phyloP scores from a whole-genome alignment of 23 tunicate genomes.

The Ciona savignyi region DNA sequence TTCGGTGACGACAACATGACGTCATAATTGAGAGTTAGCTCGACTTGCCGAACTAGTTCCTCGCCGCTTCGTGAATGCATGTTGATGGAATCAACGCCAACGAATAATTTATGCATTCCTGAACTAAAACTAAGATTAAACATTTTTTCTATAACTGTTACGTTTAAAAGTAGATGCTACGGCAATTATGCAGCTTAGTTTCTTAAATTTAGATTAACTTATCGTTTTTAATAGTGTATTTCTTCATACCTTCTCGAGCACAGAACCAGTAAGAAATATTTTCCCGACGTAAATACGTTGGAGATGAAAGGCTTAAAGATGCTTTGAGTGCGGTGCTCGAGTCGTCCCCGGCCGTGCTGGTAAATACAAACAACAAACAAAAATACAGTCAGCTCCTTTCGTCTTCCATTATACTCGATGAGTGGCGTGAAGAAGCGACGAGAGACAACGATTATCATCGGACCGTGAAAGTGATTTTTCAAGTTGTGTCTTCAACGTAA shows the following conservation, averaged over 20 bases:
- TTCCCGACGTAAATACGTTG: not conserved
- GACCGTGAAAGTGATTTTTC: slow-evolving; percentile 14
- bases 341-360: slow-evolving; percentile 7
- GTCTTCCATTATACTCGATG: slow-evolving; percentile 8
- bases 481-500: not conserved
- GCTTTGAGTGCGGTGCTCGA: not conserved
- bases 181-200: too few relatives aligned
- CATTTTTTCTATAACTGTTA: too few relatives aligned
- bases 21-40: not conserved
- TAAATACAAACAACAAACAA: slow-evolving; percentile 42
- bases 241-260: not conserved
- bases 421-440: slow-evolving; percentile 9
- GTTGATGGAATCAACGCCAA: too few relatives aligned
- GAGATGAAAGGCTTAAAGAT: slow-evolving; percentile 16
- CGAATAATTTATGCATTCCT: too few relatives aligned
- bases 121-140: too few relatives aligned
- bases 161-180: too few relatives aligned
- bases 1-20: not conserved
- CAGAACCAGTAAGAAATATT: slow-evolving; percentile 3
- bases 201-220: too few relatives aligned
- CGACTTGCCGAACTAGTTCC: too few relatives aligned
- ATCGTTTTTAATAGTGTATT: too few relatives aligned
- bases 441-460: slow-evolving; percentile 34
- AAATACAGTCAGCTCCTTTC: not conserved
- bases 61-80: too few relatives aligned